Conservation (phyloP, 1,140 invertebrate species). For the silkworm (Bombyx mori) region DNA sequence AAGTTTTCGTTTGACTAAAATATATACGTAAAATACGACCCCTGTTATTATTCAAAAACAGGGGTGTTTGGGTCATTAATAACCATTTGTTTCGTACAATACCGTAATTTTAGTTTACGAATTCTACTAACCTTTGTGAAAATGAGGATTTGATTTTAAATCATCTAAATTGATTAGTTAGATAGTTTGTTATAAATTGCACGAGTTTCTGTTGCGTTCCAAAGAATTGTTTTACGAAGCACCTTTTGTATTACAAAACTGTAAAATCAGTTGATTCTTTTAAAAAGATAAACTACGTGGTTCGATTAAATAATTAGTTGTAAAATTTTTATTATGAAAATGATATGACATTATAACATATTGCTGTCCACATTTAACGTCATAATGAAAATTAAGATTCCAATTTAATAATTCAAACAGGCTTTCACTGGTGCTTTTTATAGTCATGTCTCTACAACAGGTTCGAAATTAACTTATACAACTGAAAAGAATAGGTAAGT, state of each 20-base stretch:
- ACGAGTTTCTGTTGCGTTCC: conserved; percentile 20
- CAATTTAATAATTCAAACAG: too few species aligned
- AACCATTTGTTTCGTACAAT: conserved; percentile 69
- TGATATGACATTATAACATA: too few species aligned
- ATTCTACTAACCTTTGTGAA: conserved; percentile 53
- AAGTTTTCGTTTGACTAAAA: not conserved
- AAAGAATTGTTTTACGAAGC: not conserved
- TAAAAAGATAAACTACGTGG: not conserved
- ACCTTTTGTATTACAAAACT: not conserved
- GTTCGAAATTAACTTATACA: too few species aligned
- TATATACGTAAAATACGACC: not conserved
- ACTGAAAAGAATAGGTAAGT: too few species aligned
- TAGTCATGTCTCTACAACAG: too few species aligned
- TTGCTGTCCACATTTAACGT: too few species aligned
- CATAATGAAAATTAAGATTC: too few species aligned
- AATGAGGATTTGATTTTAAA: conserved; percentile 51
- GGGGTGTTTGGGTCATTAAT: conserved; percentile 51
- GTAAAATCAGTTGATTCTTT: not conserved
- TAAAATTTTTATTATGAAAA: too few species aligned
- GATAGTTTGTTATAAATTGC: conserved; percentile 57
- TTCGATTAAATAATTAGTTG: not conserved
- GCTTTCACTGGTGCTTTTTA: too few species aligned
- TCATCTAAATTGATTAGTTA: conserved; percentile 65
- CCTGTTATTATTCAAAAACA: not conserved
- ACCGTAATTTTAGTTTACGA: conserved; percentile 56